A percentile compares a stretch with the other conserved stretches of the same genome.
Evolutionary conservation across 2,113 vertebrate genomes (phyloP).

Genomic region (Pionites leucogaster): DNA sequence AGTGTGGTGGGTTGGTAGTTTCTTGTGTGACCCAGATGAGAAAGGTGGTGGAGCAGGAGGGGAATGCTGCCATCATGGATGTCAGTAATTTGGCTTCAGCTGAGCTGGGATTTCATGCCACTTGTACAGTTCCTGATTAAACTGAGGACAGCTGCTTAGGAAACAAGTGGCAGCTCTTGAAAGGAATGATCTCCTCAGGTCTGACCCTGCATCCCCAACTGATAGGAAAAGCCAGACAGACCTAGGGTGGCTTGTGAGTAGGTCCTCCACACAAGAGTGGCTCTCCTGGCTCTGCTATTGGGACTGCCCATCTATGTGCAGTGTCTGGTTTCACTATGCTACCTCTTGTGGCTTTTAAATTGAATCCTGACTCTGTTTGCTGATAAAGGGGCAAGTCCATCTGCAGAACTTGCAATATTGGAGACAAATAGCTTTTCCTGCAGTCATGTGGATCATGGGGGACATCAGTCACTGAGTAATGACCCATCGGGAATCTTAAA

Average conservation of each 20-base stretch:
- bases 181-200: neutral
- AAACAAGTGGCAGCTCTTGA: constrained; percentile 4
- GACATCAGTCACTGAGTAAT: neutral
- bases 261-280: neutral
- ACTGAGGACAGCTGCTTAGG: neutral
- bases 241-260: neutral
- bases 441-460: neutral
- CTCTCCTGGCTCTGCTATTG: neutral
- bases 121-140: constrained; percentile 2
- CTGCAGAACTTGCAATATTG: neutral
- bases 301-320: neutral
- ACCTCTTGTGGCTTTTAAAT: neutral
- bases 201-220: neutral
- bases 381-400: neutral
- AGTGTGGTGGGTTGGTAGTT: neutral
- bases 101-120: neutral
- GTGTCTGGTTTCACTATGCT: neutral
- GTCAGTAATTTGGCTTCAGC: neutral
- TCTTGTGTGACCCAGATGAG: neutral
- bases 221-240: neutral
- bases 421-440: neutral
- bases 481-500: neutral
- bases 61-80: neutral
- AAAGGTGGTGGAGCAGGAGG: neutral
- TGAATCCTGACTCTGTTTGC: neutral